Conservation (phyloP, 2,797 vertebrate species). For the Vipera latastei region DNA sequence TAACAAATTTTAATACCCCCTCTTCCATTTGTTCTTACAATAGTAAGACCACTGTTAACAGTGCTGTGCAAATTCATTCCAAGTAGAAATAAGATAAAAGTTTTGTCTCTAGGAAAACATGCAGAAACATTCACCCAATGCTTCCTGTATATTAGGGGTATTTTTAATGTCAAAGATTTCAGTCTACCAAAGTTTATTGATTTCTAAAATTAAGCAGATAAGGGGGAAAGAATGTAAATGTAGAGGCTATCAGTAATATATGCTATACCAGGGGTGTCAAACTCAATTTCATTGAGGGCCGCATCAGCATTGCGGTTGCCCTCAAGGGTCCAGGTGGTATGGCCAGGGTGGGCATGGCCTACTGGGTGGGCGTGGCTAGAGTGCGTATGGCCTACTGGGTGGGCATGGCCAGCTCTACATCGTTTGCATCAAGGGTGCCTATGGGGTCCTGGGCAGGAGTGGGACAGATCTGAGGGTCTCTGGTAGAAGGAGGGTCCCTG, state of each 20-base stretch:
- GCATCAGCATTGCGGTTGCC: too few relatives aligned
- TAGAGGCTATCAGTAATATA: not conserved
- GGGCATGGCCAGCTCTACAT: too few relatives aligned
- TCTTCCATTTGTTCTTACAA: not conserved
- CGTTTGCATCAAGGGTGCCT: too few relatives aligned
- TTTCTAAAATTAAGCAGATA: not conserved
- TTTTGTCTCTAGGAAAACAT: not conserved
- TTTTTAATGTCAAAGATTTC: not conserved
- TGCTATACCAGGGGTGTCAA: not conserved
- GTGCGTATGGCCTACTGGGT: too few relatives aligned
- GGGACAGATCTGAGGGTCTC: too few relatives aligned
- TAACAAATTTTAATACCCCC: not conserved
- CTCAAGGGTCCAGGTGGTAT: too few relatives aligned
- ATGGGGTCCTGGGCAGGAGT: too few relatives aligned
- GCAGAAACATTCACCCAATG: not conserved
- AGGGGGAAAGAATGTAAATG: not conserved
- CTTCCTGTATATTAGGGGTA: not conserved
- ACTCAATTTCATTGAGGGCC: too few relatives aligned
- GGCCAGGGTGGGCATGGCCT: too few relatives aligned
- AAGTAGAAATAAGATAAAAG: not conserved
- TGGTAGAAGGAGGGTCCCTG: too few relatives aligned
- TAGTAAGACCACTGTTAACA: not conserved
- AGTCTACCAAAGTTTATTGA: not conserved
- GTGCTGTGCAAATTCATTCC: not conserved
- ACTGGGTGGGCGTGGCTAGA: too few relatives aligned